These are phyloP conservation scores for Ommatoiulus sabulosus DNA, from an alignment of 2,888 invertebrate genomes.

Conservation along the genomic window DNA sequence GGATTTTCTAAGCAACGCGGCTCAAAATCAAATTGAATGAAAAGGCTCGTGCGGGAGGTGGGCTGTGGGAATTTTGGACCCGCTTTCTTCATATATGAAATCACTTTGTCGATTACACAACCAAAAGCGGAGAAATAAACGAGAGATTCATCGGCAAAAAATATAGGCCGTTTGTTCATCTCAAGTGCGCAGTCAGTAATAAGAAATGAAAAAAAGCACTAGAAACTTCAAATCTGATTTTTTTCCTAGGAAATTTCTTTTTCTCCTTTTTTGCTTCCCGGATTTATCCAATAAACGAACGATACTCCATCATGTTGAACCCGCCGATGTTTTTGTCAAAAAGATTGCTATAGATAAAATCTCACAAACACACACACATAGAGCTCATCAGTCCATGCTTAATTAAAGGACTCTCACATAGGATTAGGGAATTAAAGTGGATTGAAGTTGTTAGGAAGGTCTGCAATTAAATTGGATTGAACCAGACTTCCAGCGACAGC, in stretches of 20 bases:
- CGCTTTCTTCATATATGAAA: constrained; percentile 3
- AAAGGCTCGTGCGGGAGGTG: not conserved
- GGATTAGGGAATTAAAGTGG: constrained; percentile 48
- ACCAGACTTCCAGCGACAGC: constrained; percentile 19
- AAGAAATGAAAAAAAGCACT: constrained; percentile 45
- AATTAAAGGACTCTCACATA: constrained; percentile 44
- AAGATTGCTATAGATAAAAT: constrained; percentile 46
- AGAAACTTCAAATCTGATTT: constrained; percentile 32
- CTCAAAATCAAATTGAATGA: constrained; percentile 46
- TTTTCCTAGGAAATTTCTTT: not conserved
- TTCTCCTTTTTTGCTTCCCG: constrained; percentile 14
- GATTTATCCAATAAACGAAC: constrained; percentile 47
- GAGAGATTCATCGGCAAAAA: constrained; percentile 37
- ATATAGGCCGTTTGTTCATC: constrained; percentile 2
- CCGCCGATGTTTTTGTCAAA: constrained; percentile 41
- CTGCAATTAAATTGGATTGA: constrained; percentile 37
- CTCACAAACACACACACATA: constrained; percentile 48
- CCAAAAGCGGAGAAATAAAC: not conserved
- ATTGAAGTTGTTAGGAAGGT: constrained; percentile 41
- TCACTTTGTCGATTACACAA: constrained; percentile 47
- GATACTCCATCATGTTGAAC: constrained; percentile 45
- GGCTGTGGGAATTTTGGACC: not conserved
- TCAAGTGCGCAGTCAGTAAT: constrained; percentile 32
- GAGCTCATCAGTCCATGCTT: constrained; percentile 48
- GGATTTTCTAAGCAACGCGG: constrained; percentile 1